Evolutionary conservation across 2,797 vertebrate species (phyloP).

Genomic region (Cynodonichthys magdalenae): DNA sequence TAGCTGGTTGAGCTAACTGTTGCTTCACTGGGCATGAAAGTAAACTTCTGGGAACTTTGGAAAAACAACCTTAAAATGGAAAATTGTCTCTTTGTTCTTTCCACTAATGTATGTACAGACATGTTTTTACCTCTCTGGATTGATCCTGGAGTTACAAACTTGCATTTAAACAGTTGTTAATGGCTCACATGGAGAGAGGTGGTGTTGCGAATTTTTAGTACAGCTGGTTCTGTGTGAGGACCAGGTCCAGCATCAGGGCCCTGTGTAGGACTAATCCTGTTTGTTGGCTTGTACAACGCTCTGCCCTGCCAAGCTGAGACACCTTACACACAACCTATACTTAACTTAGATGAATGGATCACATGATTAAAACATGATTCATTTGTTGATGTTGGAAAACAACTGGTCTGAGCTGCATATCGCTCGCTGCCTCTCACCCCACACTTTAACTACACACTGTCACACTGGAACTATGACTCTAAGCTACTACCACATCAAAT

Average conservation of each 20-base stretch:
- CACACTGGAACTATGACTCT: no score
- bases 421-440: no score
- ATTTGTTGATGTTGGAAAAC: slow-evolving; percentile 9
- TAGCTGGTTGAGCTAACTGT: neutral
- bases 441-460: no score
- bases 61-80: neutral
- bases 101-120: neutral
- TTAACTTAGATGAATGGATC: slow-evolving; percentile 70
- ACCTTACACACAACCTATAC: slow-evolving; percentile 62
- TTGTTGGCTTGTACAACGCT: slow-evolving; percentile 58
- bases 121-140: neutral
- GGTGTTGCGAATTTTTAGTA: neutral
- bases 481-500: neutral
- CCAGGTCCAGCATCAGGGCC: slow-evolving; percentile 33
- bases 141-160: neutral
- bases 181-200: slow-evolving; percentile 1
- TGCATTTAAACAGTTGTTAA: neutral
- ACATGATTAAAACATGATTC: slow-evolving; percentile 59
- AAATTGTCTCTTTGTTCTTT: neutral
- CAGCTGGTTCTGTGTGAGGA: slow-evolving; percentile 23
- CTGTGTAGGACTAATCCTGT: slow-evolving; percentile 58
- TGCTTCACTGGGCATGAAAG: neutral
- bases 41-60: neutral
- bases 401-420: no score
- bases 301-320: slow-evolving; percentile 62